Evolutionary conservation across 2,888 invertebrate genomes (phyloP), one percentile per base, ranked within the genome.

Genomic region (Sarcophaga caerulescens): DNA sequence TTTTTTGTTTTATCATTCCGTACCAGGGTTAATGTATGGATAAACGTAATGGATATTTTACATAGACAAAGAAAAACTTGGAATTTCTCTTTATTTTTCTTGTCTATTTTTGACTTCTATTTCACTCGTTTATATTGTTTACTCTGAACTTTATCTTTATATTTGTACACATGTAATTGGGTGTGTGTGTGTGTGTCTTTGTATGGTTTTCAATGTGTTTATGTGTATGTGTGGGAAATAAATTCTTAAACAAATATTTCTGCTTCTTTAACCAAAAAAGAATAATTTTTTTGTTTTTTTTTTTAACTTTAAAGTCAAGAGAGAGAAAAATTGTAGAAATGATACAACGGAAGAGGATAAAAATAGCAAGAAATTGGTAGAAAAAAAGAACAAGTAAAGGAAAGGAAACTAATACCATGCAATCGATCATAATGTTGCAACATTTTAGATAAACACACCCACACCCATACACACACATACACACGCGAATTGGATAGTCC

Each of bases 341-440:
- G 0, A 35, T 35, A 35, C 35, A 35, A 35, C 35, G 35, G 8
- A 35, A 35, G 2, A 10, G 35, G 35, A 35, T 35, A 35, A 8
- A 35, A 35, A 35, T 35, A 10, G 2, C 52, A 52, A 14, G 17
- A 52, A 52, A 52, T 12, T 52, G 4, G 2, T 14, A 12, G 12
- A 17, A 12, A 44, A 14, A 23, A 44, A n/a, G n/a, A 60, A 57
- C 66, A 66, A 71, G 44, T 11, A 2, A 35, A 35, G 8, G 23
- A 81, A 78, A 70, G 52, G 5, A 66, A 77, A 77, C 73, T 80
- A 66, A 65, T 75, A 17, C 71, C 76, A 78, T 85, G 78, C 85
- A 81, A 89, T 87, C 87, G 88, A 88, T 89, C 87, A 89, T 88
- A 88, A 88, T 68, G 25, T 52, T 52, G 52, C 45, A 66, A 74